Conservation (phyloP, 2,113 vertebrate species). For the Mirounga angustirostris region DNA sequence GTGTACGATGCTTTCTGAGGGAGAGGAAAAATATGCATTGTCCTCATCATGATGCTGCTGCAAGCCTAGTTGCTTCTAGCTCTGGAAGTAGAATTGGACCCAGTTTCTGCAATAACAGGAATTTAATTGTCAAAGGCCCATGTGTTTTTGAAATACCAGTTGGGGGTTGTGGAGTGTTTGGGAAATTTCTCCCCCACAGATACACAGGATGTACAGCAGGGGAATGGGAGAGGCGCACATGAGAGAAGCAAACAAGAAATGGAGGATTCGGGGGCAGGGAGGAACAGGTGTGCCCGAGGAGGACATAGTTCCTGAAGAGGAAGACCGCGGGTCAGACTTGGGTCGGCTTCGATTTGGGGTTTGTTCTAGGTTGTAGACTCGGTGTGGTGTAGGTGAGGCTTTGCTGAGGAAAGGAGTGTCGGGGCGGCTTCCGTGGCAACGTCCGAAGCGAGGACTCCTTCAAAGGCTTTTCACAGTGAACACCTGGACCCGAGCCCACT, state of each 20-base stretch:
- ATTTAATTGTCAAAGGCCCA: constrained; percentile 76
- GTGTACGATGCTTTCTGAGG: background rate
- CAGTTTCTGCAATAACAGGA: constrained; percentile 75
- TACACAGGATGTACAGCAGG: background rate
- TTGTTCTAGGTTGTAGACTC: background rate
- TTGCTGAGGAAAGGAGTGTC: background rate
- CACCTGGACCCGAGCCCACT: background rate
- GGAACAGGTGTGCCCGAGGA: background rate
- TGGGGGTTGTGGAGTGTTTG: constrained; percentile 52
- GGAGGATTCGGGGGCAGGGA: background rate
- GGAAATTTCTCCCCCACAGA: constrained; percentile 10
- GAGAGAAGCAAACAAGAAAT: background rate
- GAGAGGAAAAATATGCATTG: constrained; percentile 49
- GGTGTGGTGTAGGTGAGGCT: background rate
- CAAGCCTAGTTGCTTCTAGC: constrained; percentile 38
- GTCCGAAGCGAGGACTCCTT: background rate
- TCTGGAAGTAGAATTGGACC: constrained; percentile 49
- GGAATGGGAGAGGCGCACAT: background rate
- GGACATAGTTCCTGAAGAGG: background rate
- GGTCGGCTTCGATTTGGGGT: background rate
- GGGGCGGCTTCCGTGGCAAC: background rate
- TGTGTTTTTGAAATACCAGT: constrained; percentile 80
- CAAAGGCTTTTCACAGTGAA: background rate
- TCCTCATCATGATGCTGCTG: background rate
- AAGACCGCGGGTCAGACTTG: background rate